Evolutionary conservation across 1,140 invertebrate genomes (phyloP).

Genomic region (Saccostrea cuccullata): DNA sequence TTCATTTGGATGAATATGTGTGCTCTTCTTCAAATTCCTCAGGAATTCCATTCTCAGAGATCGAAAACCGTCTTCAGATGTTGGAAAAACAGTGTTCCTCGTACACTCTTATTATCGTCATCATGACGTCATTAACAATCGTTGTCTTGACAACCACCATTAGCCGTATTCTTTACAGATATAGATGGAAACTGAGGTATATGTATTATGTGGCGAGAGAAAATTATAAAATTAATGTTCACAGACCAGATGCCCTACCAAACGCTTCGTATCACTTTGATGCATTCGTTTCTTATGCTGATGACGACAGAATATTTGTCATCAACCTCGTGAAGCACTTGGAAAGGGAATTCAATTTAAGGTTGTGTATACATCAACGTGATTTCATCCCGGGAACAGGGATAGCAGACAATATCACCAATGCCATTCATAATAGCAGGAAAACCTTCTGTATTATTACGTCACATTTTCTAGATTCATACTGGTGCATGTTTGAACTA

Average conservation of each 20-base stretch:
- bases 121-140: not conserved
- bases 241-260: not conserved
- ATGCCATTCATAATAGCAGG: no score
- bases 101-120: not conserved
- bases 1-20: not conserved
- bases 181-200: constrained; percentile 15
- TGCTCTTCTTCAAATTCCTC: not conserved
- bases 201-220: constrained; percentile 14
- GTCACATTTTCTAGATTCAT: no score
- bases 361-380: no score
- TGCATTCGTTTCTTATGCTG: constrained; percentile 66
- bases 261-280: constrained; percentile 80
- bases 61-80: not conserved
- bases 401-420: no score
- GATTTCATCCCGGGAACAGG: no score
- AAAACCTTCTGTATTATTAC: no score
- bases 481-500: no score
- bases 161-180: not conserved
- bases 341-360: no score
- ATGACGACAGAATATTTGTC: constrained; percentile 56
- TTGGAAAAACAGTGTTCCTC: not conserved
- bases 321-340: no score
- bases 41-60: not conserved
- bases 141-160: not conserved
- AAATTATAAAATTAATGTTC: not conserved